These are phyloP conservation scores for Gandaritis pyraliata DNA, from an alignment of 2,888 invertebrate genomes.

Conservation along the genomic window DNA sequence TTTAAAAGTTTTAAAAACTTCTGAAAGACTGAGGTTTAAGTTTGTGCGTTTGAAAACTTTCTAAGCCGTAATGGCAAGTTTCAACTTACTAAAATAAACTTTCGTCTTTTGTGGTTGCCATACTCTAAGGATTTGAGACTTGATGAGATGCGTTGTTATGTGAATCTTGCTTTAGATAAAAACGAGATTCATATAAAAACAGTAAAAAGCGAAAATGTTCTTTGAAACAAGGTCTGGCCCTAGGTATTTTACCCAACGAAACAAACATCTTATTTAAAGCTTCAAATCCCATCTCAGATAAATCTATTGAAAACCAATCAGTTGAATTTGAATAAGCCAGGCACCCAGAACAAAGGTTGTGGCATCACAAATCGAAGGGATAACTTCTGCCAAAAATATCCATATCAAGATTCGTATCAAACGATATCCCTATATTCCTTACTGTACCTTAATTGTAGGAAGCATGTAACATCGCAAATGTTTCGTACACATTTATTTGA, in stretches of 20 bases:
- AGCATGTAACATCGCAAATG: constrained; percentile 68
- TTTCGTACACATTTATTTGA: constrained; percentile 73
- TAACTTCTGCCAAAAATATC: constrained; percentile 52
- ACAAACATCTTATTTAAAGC: constrained; percentile 1
- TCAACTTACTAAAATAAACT: no score
- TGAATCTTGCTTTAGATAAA: no score
- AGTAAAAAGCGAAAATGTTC: background rate
- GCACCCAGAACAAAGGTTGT: constrained; percentile 20
- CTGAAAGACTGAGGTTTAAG: background rate
- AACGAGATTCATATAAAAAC: no score
- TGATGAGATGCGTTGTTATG: no score
- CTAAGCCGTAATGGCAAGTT: background rate
- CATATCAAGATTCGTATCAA: constrained; percentile 59
- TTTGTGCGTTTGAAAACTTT: constrained; percentile 2
- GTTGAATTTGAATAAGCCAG: constrained; percentile 12
- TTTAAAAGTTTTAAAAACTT: constrained; percentile 28
- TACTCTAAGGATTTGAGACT: no score
- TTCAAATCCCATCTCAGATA: constrained; percentile 1
- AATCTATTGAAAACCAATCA: constrained; percentile 23
- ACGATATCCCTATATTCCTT: constrained; percentile 48
- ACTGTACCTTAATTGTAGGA: constrained; percentile 68
- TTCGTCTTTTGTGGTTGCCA: no score
- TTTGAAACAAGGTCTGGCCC: background rate
- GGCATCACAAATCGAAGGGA: constrained; percentile 25
- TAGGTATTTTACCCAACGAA: no score